phyloP scores from a whole-genome alignment of 2,797 vertebrate genomes.

The Emys orbicularis region DNA sequence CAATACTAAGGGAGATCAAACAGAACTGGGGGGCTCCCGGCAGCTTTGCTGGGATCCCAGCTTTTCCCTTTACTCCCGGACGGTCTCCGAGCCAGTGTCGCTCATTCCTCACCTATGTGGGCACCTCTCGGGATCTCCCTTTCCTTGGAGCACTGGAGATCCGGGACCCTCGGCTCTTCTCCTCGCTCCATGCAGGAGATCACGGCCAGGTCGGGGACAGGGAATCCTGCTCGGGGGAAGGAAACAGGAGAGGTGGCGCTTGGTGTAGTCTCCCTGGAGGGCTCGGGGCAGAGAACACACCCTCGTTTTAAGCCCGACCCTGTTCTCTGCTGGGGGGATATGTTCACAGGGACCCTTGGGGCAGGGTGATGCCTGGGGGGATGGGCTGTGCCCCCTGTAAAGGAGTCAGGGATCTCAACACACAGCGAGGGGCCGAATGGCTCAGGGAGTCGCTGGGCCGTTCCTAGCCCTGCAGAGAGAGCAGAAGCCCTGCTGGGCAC shows the following conservation, averaged over 20 bases:
- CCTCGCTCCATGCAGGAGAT: background rate
- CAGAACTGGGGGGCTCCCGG: background rate
- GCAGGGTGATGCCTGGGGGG: background rate
- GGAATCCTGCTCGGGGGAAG: background rate
- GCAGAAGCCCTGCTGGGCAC: background rate
- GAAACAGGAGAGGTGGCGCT: background rate
- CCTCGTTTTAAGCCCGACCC: fast-evolving
- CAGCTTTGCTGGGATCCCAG: background rate
- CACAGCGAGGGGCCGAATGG: background rate
- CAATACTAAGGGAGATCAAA: background rate
- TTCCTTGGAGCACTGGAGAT: background rate
- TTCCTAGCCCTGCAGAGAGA: background rate
- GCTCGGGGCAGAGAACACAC: fast-evolving
- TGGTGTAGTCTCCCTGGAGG: background rate
- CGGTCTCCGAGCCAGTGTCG: background rate
- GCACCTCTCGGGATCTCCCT: background rate
- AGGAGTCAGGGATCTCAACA: background rate
- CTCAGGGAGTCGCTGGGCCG: background rate
- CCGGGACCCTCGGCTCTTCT: background rate
- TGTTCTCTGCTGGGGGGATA: background rate
- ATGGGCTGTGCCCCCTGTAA: background rate
- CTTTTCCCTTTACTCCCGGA: background rate
- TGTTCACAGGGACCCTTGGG: background rate
- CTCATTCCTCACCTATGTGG: background rate
- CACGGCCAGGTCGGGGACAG: background rate